A percentile compares a stretch with the other conserved stretches of the same genome.
These are phyloP conservation scores for Chiropotes sagulatus DNA, from an alignment of 2,797 vertebrate species.

Conservation along the genomic window DNA sequence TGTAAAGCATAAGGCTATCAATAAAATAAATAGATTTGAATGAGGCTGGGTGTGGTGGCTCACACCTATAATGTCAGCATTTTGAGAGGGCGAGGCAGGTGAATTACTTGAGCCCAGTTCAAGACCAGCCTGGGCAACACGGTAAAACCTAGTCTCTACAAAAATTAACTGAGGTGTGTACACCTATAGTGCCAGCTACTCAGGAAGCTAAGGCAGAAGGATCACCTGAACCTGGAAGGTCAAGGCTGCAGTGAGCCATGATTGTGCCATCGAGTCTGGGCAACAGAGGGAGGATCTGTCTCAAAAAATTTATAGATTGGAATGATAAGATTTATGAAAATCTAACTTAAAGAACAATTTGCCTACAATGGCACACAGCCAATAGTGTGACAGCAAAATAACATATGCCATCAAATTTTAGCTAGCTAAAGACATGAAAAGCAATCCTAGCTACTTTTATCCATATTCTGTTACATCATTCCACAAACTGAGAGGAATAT, in stretches of 20 bases:
- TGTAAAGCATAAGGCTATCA: background rate
- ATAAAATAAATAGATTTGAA: background rate
- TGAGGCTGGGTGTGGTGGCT: background rate
- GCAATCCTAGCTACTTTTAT: background rate
- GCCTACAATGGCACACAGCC: background rate
- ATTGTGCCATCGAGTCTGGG: background rate
- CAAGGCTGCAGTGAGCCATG: background rate
- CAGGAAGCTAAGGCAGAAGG: background rate
- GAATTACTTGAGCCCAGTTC: background rate
- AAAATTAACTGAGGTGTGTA: background rate
- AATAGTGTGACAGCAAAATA: background rate
- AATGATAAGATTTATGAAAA: background rate
- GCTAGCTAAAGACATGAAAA: background rate
- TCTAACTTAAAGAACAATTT: background rate
- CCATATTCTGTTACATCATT: background rate
- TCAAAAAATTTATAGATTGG: background rate
- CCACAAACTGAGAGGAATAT: background rate
- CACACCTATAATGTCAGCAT: background rate
- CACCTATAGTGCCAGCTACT: background rate
- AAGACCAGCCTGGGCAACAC: background rate
- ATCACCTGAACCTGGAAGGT: background rate
- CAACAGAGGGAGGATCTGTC: background rate
- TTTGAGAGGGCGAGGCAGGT: background rate
- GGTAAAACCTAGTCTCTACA: background rate
- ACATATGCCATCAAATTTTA: background rate